Conservation (phyloP, 1,140 invertebrate genomes). For the Latrodectus geometricus region DNA sequence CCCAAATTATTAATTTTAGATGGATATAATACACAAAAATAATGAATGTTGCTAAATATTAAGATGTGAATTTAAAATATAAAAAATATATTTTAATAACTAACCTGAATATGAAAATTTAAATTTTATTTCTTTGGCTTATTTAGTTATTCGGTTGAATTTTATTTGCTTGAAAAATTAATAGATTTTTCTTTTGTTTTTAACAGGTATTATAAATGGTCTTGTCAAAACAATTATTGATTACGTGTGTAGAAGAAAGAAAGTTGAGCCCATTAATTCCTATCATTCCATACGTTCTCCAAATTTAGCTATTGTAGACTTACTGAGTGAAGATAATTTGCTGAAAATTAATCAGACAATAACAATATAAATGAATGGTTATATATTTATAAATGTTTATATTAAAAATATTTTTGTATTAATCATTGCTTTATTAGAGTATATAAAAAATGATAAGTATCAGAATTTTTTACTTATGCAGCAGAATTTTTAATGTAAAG, state of each 20-base stretch:
- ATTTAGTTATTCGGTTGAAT: neutral
- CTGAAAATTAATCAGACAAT: neutral
- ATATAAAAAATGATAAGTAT: too few species aligned
- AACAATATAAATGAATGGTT: neutral
- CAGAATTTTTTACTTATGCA: too few species aligned
- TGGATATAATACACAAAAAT: neutral
- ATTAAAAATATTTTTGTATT: too few species aligned
- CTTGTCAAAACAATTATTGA: constrained; percentile 15
- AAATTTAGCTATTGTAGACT: constrained; percentile 12
- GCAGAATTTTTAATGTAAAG: too few species aligned
- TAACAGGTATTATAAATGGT: constrained; percentile 45
- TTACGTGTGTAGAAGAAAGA: neutral
- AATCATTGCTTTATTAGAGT: too few species aligned
- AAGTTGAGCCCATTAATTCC: neutral
- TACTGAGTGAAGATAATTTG: constrained; percentile 11
- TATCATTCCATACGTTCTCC: neutral
- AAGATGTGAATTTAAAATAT: neutral
- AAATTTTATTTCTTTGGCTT: neutral
- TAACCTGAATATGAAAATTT: neutral
- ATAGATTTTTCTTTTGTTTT: neutral
- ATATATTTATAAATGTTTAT: too few species aligned
- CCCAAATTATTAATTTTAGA: too few species aligned
- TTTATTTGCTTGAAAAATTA: neutral
- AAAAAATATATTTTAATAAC: neutral
- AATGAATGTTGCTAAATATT: neutral